Percentiles rank a stretch among this genome's conserved stretches.
phyloP scores from a whole-genome alignment of 2,888 invertebrate genomes.

The Torymus auratus region DNA sequence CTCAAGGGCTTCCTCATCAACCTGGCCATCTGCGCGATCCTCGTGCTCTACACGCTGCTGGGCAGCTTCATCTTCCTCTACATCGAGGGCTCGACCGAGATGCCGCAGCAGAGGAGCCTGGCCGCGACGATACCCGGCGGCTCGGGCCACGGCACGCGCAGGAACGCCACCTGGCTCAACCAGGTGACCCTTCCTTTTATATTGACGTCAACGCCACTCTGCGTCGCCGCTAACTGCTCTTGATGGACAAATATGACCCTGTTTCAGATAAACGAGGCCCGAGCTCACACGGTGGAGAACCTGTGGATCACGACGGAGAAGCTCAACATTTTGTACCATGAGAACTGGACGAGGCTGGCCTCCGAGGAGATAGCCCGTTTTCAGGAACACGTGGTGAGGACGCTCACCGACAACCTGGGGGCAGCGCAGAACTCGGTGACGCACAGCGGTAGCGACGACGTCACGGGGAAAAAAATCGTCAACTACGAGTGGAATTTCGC shows the following conservation, averaged over 20 bases:
- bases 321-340: slow-evolving; percentile 91
- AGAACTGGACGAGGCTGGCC: slow-evolving; percentile 92
- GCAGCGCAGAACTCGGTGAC: slow-evolving; percentile 77
- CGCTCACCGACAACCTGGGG: slow-evolving; percentile 87
- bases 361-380: slow-evolving; percentile 88
- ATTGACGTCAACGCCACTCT: neutral
- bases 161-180: slow-evolving; percentile 73
- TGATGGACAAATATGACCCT: neutral
- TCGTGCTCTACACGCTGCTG: slow-evolving; percentile 87
- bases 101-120: slow-evolving; percentile 79
- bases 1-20: slow-evolving; percentile 88
- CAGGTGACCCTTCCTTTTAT: slow-evolving; percentile 67
- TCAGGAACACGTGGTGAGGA: slow-evolving; percentile 89
- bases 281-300: slow-evolving; percentile 87
- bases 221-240: neutral
- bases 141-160: slow-evolving; percentile 63
- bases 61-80: slow-evolving; percentile 91
- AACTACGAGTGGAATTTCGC: slow-evolving; percentile 92
- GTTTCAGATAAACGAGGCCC: slow-evolving; percentile 78
- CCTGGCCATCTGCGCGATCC: slow-evolving; percentile 87
- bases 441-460: slow-evolving; percentile 69
- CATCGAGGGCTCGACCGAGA: slow-evolving; percentile 84
- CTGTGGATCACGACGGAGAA: slow-evolving; percentile 95
- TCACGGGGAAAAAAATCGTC: slow-evolving; percentile 68
- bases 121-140: slow-evolving; percentile 78